Conservation (phyloP, 2,797 vertebrate species). For the Sternotherus odoratus region DNA sequence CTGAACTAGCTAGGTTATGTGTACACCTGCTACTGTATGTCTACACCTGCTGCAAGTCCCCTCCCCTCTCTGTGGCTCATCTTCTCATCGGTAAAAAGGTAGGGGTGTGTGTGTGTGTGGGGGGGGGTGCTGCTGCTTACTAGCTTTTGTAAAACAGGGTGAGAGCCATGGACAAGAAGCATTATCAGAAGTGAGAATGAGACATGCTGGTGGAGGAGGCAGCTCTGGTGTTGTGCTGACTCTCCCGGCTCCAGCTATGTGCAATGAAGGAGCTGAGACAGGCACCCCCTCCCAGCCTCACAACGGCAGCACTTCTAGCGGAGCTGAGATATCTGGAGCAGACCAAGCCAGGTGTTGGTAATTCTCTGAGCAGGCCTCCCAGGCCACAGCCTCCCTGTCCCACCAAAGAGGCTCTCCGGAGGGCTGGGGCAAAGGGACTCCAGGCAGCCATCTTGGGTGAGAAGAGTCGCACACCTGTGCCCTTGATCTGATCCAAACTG, state of each 20-base stretch:
- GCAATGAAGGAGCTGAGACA: not conserved
- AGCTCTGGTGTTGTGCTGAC: not conserved
- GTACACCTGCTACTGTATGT: too few relatives aligned
- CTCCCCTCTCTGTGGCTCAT: not conserved
- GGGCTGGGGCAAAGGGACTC: fast-evolving
- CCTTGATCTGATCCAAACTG: too few relatives aligned
- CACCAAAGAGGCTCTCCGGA: fast-evolving
- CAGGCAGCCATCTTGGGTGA: fast-evolving
- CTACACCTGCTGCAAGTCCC: not conserved
- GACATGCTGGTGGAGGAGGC: not conserved
- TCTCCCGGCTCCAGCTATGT: not conserved
- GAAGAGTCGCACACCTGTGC: not conserved
- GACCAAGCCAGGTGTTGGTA: fast-evolving
- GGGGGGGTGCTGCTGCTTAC: not conserved
- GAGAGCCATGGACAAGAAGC: not conserved
- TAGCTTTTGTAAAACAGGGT: not conserved
- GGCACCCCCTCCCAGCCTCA: fast-evolving
- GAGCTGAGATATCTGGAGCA: not conserved
- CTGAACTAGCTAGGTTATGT: too few relatives aligned
- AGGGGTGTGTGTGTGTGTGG: too few relatives aligned
- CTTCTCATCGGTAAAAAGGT: not conserved
- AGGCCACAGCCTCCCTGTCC: fast-evolving
- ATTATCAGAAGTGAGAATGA: not conserved
- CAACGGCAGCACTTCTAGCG: fast-evolving
- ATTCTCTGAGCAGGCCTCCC: not conserved